These are phyloP conservation scores for Frankliniella fusca DNA, from an alignment of 2,888 invertebrate species.

Conservation along the genomic window DNA sequence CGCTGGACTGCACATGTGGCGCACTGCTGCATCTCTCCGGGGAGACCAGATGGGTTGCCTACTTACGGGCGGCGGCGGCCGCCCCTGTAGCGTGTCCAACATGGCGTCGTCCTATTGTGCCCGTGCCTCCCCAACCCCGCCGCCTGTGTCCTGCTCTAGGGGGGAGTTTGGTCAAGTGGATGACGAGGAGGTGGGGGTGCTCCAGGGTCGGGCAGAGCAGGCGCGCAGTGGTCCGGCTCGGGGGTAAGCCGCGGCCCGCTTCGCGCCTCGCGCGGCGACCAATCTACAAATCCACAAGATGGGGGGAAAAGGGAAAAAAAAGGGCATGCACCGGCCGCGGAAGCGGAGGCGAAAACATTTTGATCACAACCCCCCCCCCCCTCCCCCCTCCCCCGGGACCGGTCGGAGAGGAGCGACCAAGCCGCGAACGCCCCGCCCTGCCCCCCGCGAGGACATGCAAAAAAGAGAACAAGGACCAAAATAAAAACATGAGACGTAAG, in stretches of 20 bases:
- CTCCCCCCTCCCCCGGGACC: neutral
- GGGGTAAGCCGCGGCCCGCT: neutral
- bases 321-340: too few species aligned
- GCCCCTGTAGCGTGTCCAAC: conserved; percentile 23
- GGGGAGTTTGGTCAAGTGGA: too few species aligned
- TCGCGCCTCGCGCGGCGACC: neutral
- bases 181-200: too few species aligned
- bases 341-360: too few species aligned
- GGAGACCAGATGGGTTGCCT: conserved; percentile 38
- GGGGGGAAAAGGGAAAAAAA: too few species aligned
- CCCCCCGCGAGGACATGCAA: neutral
- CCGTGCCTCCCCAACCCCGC: neutral
- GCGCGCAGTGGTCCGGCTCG: too few species aligned
- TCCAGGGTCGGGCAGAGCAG: too few species aligned
- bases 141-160: too few species aligned
- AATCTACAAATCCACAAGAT: too few species aligned
- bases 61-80: conserved; percentile 30
- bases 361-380: neutral
- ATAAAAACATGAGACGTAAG: too few species aligned
- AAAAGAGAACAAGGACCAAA: too few species aligned
- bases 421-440: neutral
- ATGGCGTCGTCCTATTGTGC: conserved; percentile 20
- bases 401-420: too few species aligned
- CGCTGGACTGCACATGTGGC: neutral
- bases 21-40: neutral